Evolutionary conservation across 2,113 vertebrate species (phyloP), one percentile per base, ranked within the genome.

Genomic region (Parus major): DNA sequence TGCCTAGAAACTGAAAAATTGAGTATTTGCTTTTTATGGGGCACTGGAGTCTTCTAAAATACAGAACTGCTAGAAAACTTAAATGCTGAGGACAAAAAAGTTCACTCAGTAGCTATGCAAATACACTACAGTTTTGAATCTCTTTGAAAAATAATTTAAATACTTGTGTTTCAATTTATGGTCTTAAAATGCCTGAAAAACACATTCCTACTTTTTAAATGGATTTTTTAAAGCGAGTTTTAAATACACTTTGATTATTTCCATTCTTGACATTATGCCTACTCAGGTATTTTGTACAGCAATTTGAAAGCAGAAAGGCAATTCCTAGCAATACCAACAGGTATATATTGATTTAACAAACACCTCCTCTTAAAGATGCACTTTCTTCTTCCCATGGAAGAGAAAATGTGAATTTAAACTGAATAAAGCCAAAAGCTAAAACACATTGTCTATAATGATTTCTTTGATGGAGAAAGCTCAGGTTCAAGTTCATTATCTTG

Each of bases 21-120:
- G 95, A 98, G 97, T 97, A 98, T 98, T 98, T 97, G 96, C 92
- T 97, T 98, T 98, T 98, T 98, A 98, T 98, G 97, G 97, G 98
- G 97, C 98, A 98, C 97, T 90, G 83, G 98, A 98, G 98, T 95
- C 97, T 98, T 97, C 97, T 98, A 98, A 99, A 98, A 97, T 92
- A 97, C 91, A 97, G 95, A 98, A 97, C 98, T 98, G 98, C 97
- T 98, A 94, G 98, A 98, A 98, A 98, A 98, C 98, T 98, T 98
- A 98, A 98, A 97, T 94, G 94, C 82, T 94, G 97, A 97, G 96
- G 94, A 96, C 76, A 88, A 97, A 97, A 93, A 96, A 97, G 97
- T 96, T 97, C 95, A 94, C 95, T 95, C 76, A 63, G 91, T 95
- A 96, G 94, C 95, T 97, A 97, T 93, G 96, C 97, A 97, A 98